phyloP scores from a whole-genome alignment of 1,140 invertebrate species.

The Mylabris phalerata region DNA sequence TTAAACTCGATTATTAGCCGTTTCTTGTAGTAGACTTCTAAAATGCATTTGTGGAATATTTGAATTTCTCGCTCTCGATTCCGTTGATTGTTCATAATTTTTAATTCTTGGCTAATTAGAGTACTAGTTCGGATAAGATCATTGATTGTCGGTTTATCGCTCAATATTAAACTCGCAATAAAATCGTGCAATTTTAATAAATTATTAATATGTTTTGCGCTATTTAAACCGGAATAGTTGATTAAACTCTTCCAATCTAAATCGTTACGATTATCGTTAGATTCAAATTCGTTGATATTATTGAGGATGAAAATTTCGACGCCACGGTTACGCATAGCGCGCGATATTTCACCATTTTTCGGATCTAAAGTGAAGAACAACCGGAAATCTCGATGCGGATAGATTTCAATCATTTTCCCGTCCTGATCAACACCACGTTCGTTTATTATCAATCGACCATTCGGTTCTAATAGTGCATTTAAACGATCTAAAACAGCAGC shows the following conservation, averaged over 20 bases:
- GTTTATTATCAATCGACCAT: constrained; percentile 82
- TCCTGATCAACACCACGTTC: constrained; percentile 76
- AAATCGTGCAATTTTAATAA: constrained; percentile 50
- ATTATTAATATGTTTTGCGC: constrained; percentile 40
- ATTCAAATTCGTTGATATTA: constrained; percentile 27
- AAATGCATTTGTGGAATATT: constrained; percentile 52
- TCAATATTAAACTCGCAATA: constrained; percentile 32
- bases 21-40: constrained; percentile 62
- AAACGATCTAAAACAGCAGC: constrained; percentile 93
- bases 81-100: no score
- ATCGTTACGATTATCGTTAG: constrained; percentile 32
- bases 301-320: constrained; percentile 79
- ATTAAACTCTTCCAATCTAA: constrained; percentile 54
- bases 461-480: constrained; percentile 90
- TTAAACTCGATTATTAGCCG: constrained; percentile 48
- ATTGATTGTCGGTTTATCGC: constrained; percentile 50
- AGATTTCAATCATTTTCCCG: constrained; percentile 66
- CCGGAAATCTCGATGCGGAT: constrained; percentile 86
- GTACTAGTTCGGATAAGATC: constrained; percentile 62
- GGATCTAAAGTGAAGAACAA: constrained; percentile 95
- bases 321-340: constrained; percentile 96
- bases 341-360: constrained; percentile 88
- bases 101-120: constrained; percentile 25
- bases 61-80: constrained; percentile 19
- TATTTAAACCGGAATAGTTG: constrained; percentile 45